Evolutionary conservation across 2,888 invertebrate species (phyloP).

Genomic region (Buathra laborator): DNA sequence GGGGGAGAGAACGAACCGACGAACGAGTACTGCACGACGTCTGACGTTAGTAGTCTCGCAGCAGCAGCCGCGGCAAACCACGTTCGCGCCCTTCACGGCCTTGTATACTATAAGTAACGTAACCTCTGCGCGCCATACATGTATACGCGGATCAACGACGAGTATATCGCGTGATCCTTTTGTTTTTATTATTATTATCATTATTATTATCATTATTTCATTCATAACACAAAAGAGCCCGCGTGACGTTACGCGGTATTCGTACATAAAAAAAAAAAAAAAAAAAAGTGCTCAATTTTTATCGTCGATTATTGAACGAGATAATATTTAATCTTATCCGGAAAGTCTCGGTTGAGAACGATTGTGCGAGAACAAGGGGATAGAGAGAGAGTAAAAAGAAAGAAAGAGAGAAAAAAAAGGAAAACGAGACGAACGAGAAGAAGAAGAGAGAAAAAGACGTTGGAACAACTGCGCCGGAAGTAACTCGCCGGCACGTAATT

Average conservation of each 20-base stretch:
- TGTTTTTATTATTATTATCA: neutral
- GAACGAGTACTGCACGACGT: slow-evolving; percentile 51
- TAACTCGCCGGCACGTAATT: slow-evolving; percentile 66
- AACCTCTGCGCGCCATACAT: neutral
- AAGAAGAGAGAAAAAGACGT: slow-evolving; percentile 40
- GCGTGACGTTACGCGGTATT: neutral
- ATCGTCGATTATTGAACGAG: slow-evolving; percentile 5
- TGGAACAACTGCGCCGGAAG: slow-evolving; percentile 67
- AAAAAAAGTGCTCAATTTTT: slow-evolving; percentile 1
- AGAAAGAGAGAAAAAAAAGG: slow-evolving; percentile 15
- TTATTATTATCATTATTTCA: neutral
- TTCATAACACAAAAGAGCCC: too few relatives aligned
- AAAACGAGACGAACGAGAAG: neutral
- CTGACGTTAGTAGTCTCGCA: slow-evolving; percentile 65
- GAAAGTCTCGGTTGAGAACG: neutral
- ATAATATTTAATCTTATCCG: neutral
- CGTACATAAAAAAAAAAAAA: neutral
- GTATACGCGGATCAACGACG: slow-evolving; percentile 6
- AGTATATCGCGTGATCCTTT: slow-evolving; percentile 9
- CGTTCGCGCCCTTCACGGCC: slow-evolving; percentile 4
- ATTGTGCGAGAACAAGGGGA: neutral
- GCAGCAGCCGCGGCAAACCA: slow-evolving; percentile 55
- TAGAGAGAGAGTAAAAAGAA: neutral
- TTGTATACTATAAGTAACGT: neutral
- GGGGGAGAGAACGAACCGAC: slow-evolving; percentile 53